These are phyloP conservation scores for Drosophila mayri DNA, from an alignment of 1,140 invertebrate species.

Conservation along the genomic window DNA sequence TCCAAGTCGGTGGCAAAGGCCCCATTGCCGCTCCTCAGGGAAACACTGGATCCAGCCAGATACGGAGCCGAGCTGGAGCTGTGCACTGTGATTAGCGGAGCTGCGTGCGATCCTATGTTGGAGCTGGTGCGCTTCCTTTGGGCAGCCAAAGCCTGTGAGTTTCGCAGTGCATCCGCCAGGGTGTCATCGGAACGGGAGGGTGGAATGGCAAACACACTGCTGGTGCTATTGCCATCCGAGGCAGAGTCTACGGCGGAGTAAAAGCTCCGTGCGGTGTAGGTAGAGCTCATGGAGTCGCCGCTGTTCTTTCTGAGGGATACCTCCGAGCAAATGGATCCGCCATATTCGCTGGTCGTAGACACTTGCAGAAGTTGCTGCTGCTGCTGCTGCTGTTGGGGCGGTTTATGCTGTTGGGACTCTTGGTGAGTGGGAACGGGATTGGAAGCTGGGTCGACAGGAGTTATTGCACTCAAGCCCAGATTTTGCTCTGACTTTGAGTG, in stretches of 20 bases:
- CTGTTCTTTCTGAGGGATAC: conserved; percentile 88
- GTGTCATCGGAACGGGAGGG: conserved; percentile 92
- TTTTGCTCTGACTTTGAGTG: conserved; percentile 94
- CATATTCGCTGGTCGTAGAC: conserved; percentile 83
- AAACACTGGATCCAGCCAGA: conserved; percentile 76
- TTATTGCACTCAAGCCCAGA: conserved; percentile 86
- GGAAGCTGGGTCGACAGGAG: conserved; percentile 31
- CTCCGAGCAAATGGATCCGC: conserved; percentile 78
- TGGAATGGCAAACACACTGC: conserved; percentile 86
- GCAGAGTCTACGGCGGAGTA: conserved; percentile 69
- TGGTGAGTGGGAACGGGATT: conserved; percentile 9
- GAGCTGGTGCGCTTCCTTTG: conserved; percentile 85
- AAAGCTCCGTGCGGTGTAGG: conserved; percentile 73
- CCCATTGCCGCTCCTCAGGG: conserved; percentile 61
- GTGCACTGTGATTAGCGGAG: conserved; percentile 70
- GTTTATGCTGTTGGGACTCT: conserved; percentile 43
- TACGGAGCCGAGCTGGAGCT: conserved; percentile 79
- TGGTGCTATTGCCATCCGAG: conserved; percentile 68
- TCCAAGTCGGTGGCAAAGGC: conserved; percentile 86
- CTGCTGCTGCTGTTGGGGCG: conserved; percentile 51
- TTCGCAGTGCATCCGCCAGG: conserved; percentile 86
- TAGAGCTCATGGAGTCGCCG: conserved; percentile 86
- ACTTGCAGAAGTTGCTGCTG: conserved; percentile 85
- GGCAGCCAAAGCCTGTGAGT: conserved; percentile 53
- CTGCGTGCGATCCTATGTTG: conserved; percentile 73